These are phyloP conservation scores for Passer domesticus DNA, from an alignment of 2,113 vertebrate genomes.

Conservation along the genomic window DNA sequence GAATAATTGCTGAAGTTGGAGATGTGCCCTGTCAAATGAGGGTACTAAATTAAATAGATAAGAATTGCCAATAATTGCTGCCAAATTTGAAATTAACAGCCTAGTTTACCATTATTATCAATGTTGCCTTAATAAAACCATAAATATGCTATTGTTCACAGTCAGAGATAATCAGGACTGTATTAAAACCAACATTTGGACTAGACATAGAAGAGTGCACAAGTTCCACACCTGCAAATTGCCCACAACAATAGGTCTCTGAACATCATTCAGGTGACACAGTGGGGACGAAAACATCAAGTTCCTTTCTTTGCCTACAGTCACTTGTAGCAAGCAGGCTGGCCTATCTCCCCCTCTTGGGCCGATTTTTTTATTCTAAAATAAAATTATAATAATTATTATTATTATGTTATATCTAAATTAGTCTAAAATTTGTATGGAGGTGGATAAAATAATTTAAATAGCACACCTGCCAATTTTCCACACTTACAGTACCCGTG, in stretches of 20 bases:
- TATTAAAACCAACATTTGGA: background rate
- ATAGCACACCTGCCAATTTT: background rate
- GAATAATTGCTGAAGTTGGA: background rate
- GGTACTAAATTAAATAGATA: background rate
- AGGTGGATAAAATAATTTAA: background rate
- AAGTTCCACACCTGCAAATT: background rate
- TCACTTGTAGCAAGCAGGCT: background rate
- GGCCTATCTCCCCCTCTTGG: background rate
- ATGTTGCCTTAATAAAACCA: background rate
- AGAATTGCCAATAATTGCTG: background rate
- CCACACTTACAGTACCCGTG: background rate
- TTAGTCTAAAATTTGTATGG: background rate
- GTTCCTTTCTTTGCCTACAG: background rate
- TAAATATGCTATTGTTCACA: background rate
- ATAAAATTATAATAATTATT: background rate
- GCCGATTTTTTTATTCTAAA: background rate
- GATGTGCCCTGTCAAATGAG: background rate
- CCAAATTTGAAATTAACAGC: background rate
- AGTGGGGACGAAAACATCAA: background rate
- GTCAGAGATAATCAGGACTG: background rate
- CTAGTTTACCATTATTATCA: background rate
- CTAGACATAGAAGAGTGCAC: rapidly evolving
- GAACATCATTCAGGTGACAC: background rate
- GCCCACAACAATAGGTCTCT: background rate
- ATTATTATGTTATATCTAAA: constrained; percentile 9